Evolutionary conservation across 2,797 vertebrate species (phyloP).

Genomic region (Heterohyrax brucei): DNA sequence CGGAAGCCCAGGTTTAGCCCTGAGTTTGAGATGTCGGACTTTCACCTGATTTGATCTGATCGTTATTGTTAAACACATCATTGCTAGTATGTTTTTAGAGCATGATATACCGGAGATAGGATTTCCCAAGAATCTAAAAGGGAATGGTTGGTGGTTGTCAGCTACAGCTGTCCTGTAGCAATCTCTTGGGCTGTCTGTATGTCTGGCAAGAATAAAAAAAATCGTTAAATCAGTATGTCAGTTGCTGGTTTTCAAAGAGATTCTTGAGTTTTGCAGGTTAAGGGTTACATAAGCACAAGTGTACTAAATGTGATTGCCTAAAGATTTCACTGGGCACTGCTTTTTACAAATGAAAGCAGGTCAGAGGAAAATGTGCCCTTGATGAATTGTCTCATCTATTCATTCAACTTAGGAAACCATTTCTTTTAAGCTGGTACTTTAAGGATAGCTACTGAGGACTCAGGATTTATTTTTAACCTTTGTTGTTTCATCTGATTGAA

Average conservation of each 20-base stretch:
- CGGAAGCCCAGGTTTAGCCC: constrained; percentile 19
- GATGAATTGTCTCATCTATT: constrained; percentile 82
- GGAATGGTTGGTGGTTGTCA: constrained; percentile 69
- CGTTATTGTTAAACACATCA: constrained; percentile 65
- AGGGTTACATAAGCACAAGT: constrained; percentile 59
- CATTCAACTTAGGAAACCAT: constrained; percentile 73
- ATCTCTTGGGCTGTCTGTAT: constrained; percentile 60
- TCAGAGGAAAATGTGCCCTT: constrained; percentile 79
- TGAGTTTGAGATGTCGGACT: constrained; percentile 56
- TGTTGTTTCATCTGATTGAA: constrained; percentile 42
- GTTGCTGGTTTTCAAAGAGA: constrained; percentile 76
- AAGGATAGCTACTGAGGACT: constrained; percentile 68
- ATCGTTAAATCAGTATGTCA: constrained; percentile 58
- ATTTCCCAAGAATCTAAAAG: constrained; percentile 63
- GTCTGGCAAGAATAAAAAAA: not conserved
- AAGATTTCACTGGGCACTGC: constrained; percentile 72
- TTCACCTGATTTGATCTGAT: constrained; percentile 13
- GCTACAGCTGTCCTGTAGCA: constrained; percentile 67
- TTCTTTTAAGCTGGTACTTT: constrained; percentile 81
- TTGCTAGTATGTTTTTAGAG: constrained; percentile 63
- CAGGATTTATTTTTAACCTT: constrained; percentile 57
- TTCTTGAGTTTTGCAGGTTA: constrained; percentile 22
- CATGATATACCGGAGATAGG: constrained; percentile 21
- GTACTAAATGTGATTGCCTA: constrained; percentile 42
- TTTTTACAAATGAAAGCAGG: constrained; percentile 82